These are phyloP conservation scores for Mus spicilegus DNA, from an alignment of 2,113 vertebrate genomes.

Conservation along the genomic window DNA sequence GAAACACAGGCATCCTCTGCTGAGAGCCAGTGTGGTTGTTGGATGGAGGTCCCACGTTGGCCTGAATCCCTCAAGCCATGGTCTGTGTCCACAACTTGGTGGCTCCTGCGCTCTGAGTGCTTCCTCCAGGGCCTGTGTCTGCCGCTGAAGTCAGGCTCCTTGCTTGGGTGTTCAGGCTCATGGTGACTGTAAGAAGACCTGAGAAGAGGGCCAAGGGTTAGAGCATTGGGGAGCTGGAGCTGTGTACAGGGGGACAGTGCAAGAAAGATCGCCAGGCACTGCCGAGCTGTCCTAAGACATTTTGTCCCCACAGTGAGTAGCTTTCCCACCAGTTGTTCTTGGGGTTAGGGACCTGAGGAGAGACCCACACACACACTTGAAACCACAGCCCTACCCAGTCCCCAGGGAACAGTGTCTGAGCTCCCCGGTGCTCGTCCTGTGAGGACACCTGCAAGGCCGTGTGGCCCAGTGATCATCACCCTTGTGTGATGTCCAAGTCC, in stretches of 20 bases:
- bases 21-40: neutral
- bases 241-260: neutral
- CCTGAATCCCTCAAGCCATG: neutral
- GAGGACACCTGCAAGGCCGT: neutral
- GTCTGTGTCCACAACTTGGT: neutral
- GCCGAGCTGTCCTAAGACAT: neutral
- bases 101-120: neutral
- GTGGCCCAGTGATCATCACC: neutral
- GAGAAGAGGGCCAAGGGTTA: neutral
- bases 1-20: neutral
- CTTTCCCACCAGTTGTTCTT: neutral
- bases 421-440: neutral
- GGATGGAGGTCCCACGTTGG: neutral
- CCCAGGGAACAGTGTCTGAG: neutral
- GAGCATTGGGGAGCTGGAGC: neutral
- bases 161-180: accelerated
- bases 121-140: neutral
- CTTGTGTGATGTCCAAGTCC: too few relatives aligned
- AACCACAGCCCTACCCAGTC: neutral
- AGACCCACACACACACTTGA: too few relatives aligned
- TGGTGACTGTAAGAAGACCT: neutral
- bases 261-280: neutral
- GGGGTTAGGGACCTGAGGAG: neutral
- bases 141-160: neutral
- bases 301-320: neutral